Evolutionary conservation across 2,888 invertebrate species (phyloP), one percentile per base, ranked within the genome.

Genomic region (Electrophaes corylata): DNA sequence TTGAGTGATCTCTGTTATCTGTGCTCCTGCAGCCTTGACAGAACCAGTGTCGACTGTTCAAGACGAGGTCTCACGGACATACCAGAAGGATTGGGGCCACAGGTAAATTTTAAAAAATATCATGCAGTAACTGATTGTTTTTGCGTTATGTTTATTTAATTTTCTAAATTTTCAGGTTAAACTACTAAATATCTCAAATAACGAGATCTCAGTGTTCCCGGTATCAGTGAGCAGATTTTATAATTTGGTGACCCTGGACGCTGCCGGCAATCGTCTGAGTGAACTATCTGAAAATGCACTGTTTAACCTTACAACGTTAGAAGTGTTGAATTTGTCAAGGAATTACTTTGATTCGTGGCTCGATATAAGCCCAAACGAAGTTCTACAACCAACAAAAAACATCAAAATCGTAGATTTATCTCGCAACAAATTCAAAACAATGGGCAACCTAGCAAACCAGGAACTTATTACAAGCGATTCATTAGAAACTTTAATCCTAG

Each of bases 141-240:
- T 23, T 23, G 4, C 23, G 2, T 23, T 1, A 23, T 23, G 0
- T 20, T 6, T 5, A 4, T 16, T 19, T 44, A 11, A 18, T 45
- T 44, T 57, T 16, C 6, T 35, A 14, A 14, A 2, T 6, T 90
- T 90, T 68, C 87, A 95, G 95, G 93, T 95, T 23, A 92, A 93
- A 67, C 89, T 88, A 20, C 81, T 96, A 62, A 95, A 96, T 73
- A 78, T 96, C 53, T 95, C 96, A 3, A 86, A 89, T 66, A 96
- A 96, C 73, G 82, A 88, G 40, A 92, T 96, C 50, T 79, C 78
- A 2, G 78, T 77, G 2, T 93, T 96, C 69, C 94, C 95, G 0
- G 66, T 64, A 57, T 78, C 75, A 26, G 60, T 91, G 11, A 68
- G 66, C 20, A 78, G 66, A 47, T 78, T 88, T 35, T 70, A 78